These are phyloP conservation scores for Zosterops japonicus DNA, from an alignment of 2,113 vertebrate species.

Conservation along the genomic window DNA sequence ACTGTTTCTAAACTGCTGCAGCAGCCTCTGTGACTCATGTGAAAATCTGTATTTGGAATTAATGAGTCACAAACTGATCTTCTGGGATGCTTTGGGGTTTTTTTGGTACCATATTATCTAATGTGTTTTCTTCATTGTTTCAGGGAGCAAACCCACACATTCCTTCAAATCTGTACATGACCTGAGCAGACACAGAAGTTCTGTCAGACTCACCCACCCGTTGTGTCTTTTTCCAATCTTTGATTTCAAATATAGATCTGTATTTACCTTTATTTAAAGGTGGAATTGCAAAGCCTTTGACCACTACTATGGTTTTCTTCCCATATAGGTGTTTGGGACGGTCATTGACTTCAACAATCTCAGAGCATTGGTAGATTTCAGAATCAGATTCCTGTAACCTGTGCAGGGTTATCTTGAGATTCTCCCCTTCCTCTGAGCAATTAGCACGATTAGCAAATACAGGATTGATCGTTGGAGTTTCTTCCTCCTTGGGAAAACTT, in stretches of 20 bases:
- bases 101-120: not conserved
- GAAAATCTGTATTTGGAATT: not conserved
- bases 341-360: accelerated
- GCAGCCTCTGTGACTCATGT: not conserved
- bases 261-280: not conserved
- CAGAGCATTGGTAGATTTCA: not conserved
- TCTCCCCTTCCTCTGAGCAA: not conserved
- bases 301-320: not conserved
- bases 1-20: not conserved
- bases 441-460: accelerated
- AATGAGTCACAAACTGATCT: not conserved
- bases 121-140: not conserved
- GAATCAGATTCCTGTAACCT: not conserved
- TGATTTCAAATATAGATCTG: not conserved
- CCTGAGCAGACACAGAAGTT: not conserved
- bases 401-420: constrained; percentile 3
- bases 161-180: not conserved
- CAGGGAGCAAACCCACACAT: not conserved
- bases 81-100: not conserved
- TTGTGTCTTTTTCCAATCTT: not conserved
- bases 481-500: accelerated
- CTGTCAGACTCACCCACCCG: not conserved
- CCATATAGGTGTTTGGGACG: accelerated
- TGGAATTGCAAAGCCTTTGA: constrained; percentile 19
- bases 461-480: accelerated